These are phyloP conservation scores for Drosophila tanythrix DNA, from an alignment of 2,888 invertebrate species.

Conservation along the genomic window DNA sequence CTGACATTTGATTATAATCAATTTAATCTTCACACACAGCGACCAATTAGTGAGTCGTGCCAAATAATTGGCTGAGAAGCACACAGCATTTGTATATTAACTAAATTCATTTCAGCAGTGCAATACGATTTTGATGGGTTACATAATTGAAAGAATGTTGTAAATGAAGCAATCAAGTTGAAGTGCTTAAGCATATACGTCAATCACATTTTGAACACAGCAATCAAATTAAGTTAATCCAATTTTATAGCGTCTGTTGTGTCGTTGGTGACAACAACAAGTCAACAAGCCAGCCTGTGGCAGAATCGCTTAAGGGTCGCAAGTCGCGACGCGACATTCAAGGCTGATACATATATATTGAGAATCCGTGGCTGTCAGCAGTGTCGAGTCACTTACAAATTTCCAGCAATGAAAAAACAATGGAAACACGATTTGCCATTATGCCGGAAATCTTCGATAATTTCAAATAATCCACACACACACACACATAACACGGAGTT, in stretches of 20 bases:
- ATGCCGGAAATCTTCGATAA: constrained; percentile 78
- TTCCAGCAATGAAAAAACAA: constrained; percentile 67
- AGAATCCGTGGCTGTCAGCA: constrained; percentile 49
- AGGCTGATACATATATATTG: constrained; percentile 20
- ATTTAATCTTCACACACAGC: neutral
- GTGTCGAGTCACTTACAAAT: constrained; percentile 58
- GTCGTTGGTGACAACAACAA: neutral
- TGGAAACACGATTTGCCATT: constrained; percentile 70
- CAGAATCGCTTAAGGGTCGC: constrained; percentile 25
- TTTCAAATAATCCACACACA: constrained; percentile 67
- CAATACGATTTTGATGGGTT: neutral
- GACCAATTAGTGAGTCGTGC: neutral
- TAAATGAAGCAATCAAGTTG: constrained; percentile 21
- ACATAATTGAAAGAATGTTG: constrained; percentile 21
- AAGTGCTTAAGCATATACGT: constrained; percentile 28
- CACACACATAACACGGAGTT: constrained; percentile 17
- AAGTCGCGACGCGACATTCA: constrained; percentile 30
- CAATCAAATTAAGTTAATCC: constrained; percentile 43
- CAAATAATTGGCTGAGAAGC: neutral
- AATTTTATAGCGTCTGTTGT: constrained; percentile 30
- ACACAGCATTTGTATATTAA: neutral
- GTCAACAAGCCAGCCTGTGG: neutral
- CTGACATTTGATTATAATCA: neutral
- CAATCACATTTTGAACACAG: constrained; percentile 31
- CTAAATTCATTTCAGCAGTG: neutral